A percentile compares a stretch with the other conserved stretches of the same genome.
Evolutionary conservation across 2,888 invertebrate species (phyloP).

Genomic region (Chymomyza fuscimana): DNA sequence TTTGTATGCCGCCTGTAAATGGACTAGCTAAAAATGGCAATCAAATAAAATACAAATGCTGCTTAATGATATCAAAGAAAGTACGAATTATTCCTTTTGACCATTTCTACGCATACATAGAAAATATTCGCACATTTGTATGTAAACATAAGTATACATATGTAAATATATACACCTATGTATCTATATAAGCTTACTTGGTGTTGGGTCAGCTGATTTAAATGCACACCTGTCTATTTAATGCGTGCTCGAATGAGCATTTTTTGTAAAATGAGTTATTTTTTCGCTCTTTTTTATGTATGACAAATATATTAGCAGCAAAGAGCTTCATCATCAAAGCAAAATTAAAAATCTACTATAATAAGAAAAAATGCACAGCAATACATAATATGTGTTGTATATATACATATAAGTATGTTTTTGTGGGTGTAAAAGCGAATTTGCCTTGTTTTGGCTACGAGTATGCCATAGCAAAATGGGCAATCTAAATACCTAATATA

Average conservation of each 20-base stretch:
- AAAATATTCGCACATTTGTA: background rate
- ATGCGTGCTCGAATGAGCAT: background rate
- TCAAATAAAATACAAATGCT: background rate
- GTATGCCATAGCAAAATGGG: slow-evolving; percentile 18
- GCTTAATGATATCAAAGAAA: background rate
- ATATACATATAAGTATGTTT: slow-evolving; percentile 13
- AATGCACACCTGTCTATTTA: slow-evolving; percentile 22
- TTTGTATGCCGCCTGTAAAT: too few species aligned
- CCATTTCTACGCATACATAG: background rate
- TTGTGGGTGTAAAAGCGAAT: slow-evolving; percentile 8
- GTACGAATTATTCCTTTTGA: background rate
- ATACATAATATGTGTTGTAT: background rate
- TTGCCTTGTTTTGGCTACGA: slow-evolving; percentile 8
- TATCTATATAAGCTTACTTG: background rate
- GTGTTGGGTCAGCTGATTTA: slow-evolving; percentile 20
- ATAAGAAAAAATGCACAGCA: slow-evolving; percentile 37
- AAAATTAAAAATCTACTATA: slow-evolving; percentile 22
- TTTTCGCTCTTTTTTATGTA: background rate
- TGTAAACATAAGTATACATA: background rate
- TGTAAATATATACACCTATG: background rate
- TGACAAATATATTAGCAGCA: background rate
- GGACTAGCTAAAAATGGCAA: background rate
- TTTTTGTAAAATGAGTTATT: background rate
- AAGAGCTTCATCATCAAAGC: slow-evolving; percentile 21
- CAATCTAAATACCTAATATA: slow-evolving; percentile 29